Conservation (phyloP, 2,797 vertebrate genomes). For the Channa striata region DNA sequence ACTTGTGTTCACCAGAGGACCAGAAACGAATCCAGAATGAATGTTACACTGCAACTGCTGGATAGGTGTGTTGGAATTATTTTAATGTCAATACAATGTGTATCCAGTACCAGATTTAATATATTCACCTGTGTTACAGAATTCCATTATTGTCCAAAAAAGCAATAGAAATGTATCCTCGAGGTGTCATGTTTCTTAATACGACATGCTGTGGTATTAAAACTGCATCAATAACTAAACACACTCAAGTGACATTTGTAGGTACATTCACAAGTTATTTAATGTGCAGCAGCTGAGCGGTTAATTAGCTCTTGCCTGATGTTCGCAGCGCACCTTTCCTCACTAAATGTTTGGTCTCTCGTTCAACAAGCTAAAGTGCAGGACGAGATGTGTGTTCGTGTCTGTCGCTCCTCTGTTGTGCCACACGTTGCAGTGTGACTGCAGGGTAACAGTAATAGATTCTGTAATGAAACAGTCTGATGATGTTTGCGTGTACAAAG, state of each 20-base stretch:
- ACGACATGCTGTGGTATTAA: neutral
- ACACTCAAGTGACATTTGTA: constrained; percentile 16
- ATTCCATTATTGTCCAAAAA: neutral
- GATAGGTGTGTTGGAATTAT: neutral
- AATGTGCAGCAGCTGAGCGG: neutral
- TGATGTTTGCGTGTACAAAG: neutral
- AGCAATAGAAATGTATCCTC: neutral
- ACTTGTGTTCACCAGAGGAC: neutral
- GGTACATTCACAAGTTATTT: neutral
- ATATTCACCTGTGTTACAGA: neutral
- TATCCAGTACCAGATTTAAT: neutral
- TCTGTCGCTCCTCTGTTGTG: neutral
- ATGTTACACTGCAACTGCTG: neutral
- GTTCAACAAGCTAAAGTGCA: constrained; percentile 2
- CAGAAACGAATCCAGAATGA: neutral
- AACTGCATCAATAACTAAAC: constrained; percentile 3
- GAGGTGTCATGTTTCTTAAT: neutral
- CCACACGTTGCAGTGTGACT: neutral
- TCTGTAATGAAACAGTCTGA: neutral
- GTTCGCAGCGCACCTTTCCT: constrained; percentile 2
- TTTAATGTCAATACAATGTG: no score
- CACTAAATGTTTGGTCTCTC: neutral
- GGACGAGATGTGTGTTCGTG: neutral
- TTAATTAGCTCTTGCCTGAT: constrained; percentile 15
- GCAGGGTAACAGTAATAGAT: no score